phyloP scores from a whole-genome alignment of 2,797 vertebrate species.

The Microcaecilia unicolor region DNA sequence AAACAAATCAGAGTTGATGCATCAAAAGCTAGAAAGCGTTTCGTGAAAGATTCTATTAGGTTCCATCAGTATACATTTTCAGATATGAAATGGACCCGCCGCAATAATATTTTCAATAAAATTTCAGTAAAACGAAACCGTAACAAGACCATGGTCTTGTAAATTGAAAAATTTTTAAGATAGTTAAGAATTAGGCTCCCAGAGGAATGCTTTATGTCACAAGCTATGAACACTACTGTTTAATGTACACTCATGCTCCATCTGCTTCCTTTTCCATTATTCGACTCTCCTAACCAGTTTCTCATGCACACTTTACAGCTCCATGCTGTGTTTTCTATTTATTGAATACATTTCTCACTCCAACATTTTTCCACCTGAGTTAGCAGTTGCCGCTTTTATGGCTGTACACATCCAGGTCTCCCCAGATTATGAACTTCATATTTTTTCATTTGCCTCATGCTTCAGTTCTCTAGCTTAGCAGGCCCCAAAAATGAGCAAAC shows the following conservation, averaged over 20 bases:
- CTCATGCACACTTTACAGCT: constrained; percentile 91
- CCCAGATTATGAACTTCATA: constrained; percentile 70
- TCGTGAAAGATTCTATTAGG: constrained; percentile 15
- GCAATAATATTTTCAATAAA: constrained; percentile 63
- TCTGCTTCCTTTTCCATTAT: constrained; percentile 92
- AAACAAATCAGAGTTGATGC: constrained; percentile 1
- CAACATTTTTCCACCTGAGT: constrained; percentile 98
- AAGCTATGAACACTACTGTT: constrained; percentile 88
- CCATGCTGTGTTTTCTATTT: constrained; percentile 98
- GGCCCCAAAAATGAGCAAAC: constrained; percentile 86
- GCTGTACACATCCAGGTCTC: constrained; percentile 67
- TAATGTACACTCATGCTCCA: constrained; percentile 98
- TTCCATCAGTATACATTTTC: constrained; percentile 29
- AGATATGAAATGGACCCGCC: constrained; percentile 41
- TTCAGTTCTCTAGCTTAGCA: constrained; percentile 73
- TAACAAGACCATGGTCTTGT: constrained; percentile 76
- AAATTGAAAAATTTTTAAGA: constrained; percentile 90
- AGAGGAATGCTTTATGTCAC: constrained; percentile 79
- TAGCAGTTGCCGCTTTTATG: constrained; percentile 95
- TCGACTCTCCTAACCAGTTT: constrained; percentile 87
- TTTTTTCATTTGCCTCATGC: constrained; percentile 77
- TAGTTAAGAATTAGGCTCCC: constrained; percentile 96
- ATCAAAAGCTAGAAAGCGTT: constrained; percentile 3
- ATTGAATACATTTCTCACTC: constrained; percentile 99
- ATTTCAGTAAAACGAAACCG: constrained; percentile 69